Conservation (phyloP, 2,113 vertebrate species). For the Emydocephalus ijimae region DNA sequence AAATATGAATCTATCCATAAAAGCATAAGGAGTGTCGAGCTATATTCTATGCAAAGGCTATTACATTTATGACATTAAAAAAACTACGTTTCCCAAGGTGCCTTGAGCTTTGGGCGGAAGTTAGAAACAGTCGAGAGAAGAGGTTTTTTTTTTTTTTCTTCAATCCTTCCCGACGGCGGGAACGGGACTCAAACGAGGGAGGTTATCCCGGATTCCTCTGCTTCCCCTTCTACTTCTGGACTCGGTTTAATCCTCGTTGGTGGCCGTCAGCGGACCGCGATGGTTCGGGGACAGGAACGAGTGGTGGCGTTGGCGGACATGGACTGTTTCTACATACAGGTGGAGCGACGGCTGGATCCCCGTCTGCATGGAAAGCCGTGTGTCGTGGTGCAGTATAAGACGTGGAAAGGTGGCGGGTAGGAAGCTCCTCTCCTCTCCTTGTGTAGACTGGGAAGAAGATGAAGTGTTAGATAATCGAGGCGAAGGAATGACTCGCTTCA, state of each 20-base stretch:
- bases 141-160: neutral
- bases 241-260: neutral
- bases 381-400: slow-evolving; percentile 92
- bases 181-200: neutral
- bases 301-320: slow-evolving; percentile 92
- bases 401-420: slow-evolving; percentile 93
- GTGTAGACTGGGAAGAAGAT: neutral
- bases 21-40: neutral
- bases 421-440: neutral
- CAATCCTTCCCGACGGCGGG: neutral
- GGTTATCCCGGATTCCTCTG: neutral
- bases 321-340: slow-evolving; percentile 98
- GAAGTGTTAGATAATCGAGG: neutral
- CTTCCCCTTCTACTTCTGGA: neutral
- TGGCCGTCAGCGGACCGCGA: slow-evolving; percentile 22
- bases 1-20: neutral
- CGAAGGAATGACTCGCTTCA: neutral
- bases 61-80: neutral
- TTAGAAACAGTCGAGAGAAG: neutral
- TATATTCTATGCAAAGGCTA: neutral
- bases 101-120: neutral
- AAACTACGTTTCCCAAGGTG: neutral
- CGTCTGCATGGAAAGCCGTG: slow-evolving; percentile 83
- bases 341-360: slow-evolving; percentile 87
- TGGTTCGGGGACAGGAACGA: slow-evolving; percentile 81